Base-by-base conservation (phyloP, 2,113 vertebrate species). In the Ibidorhyncha struthersii region DNA sequence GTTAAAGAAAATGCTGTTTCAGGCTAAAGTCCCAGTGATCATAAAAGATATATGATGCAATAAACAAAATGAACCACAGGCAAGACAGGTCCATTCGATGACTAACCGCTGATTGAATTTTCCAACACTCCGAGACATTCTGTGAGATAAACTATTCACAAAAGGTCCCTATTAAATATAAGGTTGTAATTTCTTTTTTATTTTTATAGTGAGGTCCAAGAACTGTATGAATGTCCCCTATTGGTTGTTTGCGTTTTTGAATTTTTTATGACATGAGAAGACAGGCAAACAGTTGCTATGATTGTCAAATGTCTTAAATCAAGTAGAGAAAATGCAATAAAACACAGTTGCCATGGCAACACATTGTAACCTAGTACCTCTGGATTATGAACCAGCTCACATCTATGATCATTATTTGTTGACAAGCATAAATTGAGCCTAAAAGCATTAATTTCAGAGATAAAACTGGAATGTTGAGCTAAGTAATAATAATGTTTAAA, bases 1-100 rank as follows among this genome's bases (percentile, higher is more conserved):
- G 97, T 98, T 98, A 98, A 98, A 98, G 96, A 98, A 98, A 98
- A 98, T 97, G 98, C 97, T 98, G 97, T 98, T 98, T 98, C 98
- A 98, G 97, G 98, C 96, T 98, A 96, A 98, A 98, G 96, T 98
- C 97, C 95, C 97, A 95, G 96, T 86, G 98, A 98, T 98, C 98
- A 98, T 98, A 98, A 98, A 98, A 98, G 97, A 98, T 98, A 98
- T 96, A 98, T 98, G 98, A 97, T 97, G 97, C 97, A 98, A 97
- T 98, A 98, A 98, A 98, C 97, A 98, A 98, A 98, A 98, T 97
- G 97, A 98, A 98, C 97, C 96, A 97, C 89, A 96, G 95, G 95
- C 94, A 98, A 98, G 97, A 97, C 97, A 98, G 96, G 96, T 96
- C 96, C 96, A 92, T 96, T 97, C 4, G 12, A 93, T 91, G 97